Base-by-base conservation (phyloP, 2,797 vertebrate genomes). In the Hemibagrus guttatus region DNA sequence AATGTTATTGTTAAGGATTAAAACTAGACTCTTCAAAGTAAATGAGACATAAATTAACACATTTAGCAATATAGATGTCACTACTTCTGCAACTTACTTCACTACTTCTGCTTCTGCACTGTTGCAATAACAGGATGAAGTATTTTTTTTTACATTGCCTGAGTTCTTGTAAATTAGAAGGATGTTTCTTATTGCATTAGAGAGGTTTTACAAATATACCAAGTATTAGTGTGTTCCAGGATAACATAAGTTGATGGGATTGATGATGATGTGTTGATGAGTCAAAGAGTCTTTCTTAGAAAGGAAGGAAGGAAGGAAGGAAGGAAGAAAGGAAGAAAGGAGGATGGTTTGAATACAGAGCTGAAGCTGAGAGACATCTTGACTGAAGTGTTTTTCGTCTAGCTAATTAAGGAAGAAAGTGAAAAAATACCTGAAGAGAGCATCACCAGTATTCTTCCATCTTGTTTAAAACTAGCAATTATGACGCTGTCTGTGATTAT, bases 121-220 rank as follows among this genome's bases (percentile, higher is more conserved):
- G 42, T 54, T 84, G 59, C 81, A 88, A 49, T 28, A 66, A 16
- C 31, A 61, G 68, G 42, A 84, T 81, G 88, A 88, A 85, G 59
- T 59, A 42, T 35, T 28, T 84, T 74, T 23, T 56, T 12, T 80
- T 68, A 87, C 56, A 28, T 82, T 58, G 56, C 61, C 61, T 68
- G 64, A 85, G 31, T 79, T 80, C 26, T 84, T 28, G 9, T 58
- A 86, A 71, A 85, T 28, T 28, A 46, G 49, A 86, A 75, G 54
- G 17, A 71, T 12, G n/a, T 66, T 66, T 86, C 64, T 75, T 89
- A 61, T 64, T 87, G 78, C 63, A 71, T 76, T 39, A 86, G 7
- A 61, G 28, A 14, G 9, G 12, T 17, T 84, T 56, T 68, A 56
- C n/a, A 49, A 49, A 74, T 86, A 75, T 66, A 28, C 6, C 64